Evolutionary conservation across 2,113 vertebrate species (phyloP).

Genomic region (Aptenodytes forsteri): DNA sequence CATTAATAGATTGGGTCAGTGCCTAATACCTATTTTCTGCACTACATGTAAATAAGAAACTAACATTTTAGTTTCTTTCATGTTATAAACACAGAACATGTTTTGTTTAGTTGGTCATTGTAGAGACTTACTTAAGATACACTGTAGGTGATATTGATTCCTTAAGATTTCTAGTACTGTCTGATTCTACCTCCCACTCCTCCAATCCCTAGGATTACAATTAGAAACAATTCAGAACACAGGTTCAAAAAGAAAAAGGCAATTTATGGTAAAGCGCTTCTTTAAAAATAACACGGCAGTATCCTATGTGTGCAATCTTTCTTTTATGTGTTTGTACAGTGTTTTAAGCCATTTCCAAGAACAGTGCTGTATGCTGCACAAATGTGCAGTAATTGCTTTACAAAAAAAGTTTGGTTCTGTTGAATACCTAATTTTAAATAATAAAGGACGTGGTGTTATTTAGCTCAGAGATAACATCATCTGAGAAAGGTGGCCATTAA

Average conservation of each 20-base stretch:
- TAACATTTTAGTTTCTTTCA: neutral
- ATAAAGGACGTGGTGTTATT: neutral
- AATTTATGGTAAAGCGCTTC: neutral
- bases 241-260: neutral
- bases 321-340: neutral
- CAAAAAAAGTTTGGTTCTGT: neutral
- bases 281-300: neutral
- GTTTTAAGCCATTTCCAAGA: neutral
- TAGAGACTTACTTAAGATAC: neutral
- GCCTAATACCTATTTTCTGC: neutral
- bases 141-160: neutral
- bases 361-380: neutral
- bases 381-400: neutral
- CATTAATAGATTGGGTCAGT: neutral
- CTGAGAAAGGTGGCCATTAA: neutral
- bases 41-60: neutral
- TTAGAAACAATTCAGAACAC: neutral
- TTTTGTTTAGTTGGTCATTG: neutral
- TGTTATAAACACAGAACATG: neutral
- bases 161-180: neutral
- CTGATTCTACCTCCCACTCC: neutral
- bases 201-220: neutral
- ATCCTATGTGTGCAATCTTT: neutral
- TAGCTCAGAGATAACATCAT: neutral
- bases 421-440: constrained; percentile 18